Evolutionary conservation across 2,113 vertebrate genomes (phyloP), one percentile per base, ranked within the genome.

Genomic region (Dipodomys spectabilis): DNA sequence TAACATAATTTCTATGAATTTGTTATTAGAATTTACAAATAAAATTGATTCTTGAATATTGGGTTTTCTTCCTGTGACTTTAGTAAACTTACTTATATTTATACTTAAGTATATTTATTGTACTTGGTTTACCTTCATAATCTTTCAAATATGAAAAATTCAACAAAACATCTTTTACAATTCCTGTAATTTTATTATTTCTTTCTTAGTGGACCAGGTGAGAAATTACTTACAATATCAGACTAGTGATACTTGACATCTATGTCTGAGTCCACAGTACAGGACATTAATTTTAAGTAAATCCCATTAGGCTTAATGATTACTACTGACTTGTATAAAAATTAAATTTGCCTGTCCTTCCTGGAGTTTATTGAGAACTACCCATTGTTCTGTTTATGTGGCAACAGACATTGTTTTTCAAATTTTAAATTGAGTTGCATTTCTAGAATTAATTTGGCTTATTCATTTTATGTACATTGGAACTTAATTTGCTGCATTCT

Each of bases 401-500:
- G 25, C 12, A 81, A 39, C 2, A 32, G 73, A 91, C 3, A 13
- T 23, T 79, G 32, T 68, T n/a, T 67, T 93, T 64, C 27, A 88
- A 49, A 71, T 88, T 83, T 53, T 69, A 69, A 88, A 39, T 6
- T 22, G 80, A 68, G 12, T 83, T 80, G 10, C 12, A 80, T 79
- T 80, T 11, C 28, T 81, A 65, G 22, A 68, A 92, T 77, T 71
- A 71, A 15, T 64, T 77, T 77, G 32, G 5, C 19, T 67, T 74
- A 62, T 49, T 69, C 80, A 5, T 77, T 91, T 86, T 69, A 64
- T 27, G 2, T 32, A 67, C 49, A 44, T 44, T 77, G 23, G 6
- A 84, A 73, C 11, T 84, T 93, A 79, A 49, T 88, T 84, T 91
- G 49, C 28, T 83, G 9, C 16, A n/a, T 79, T 82, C 15, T 35